These are phyloP conservation scores for Xanthia togata DNA, from an alignment of 2,888 invertebrate genomes.

Conservation along the genomic window DNA sequence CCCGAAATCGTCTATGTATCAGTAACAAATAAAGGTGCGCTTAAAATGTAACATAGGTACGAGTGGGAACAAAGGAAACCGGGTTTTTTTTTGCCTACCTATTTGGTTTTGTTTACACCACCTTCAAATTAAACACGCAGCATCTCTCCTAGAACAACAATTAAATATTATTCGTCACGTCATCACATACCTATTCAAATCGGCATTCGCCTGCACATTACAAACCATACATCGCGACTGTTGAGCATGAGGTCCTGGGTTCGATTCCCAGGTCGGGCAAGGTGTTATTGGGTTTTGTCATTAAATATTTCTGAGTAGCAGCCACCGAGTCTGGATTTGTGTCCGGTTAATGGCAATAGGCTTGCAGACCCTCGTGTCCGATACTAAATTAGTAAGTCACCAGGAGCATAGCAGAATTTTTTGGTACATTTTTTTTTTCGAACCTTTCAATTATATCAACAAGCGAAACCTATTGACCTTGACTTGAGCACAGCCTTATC, in stretches of 20 bases:
- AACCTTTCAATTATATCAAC: constrained; percentile 2
- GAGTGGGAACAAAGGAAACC: constrained; percentile 2
- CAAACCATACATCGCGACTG: not conserved
- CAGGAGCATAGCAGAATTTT: constrained; percentile 13
- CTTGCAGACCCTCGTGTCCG: constrained; percentile 5
- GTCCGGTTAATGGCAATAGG: constrained; percentile 3
- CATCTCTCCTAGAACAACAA: constrained; percentile 15
- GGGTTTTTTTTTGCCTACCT: not conserved
- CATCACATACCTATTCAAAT: constrained; percentile 6
- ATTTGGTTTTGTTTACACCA: constrained; percentile 13
- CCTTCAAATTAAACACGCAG: constrained; percentile 7
- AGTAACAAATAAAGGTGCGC: constrained; percentile 21
- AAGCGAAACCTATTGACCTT: not conserved
- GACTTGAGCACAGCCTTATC: too few species aligned
- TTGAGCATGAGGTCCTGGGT: not conserved
- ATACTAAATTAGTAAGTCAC: constrained; percentile 10
- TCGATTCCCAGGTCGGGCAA: not conserved
- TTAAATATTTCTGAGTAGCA: not conserved
- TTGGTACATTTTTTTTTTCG: constrained; percentile 4
- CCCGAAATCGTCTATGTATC: constrained; percentile 15
- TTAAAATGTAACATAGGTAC: constrained; percentile 16
- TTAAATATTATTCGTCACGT: not conserved
- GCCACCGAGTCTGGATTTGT: not conserved
- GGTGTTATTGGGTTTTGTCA: constrained; percentile 3
- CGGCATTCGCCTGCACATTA: not conserved